phyloP scores from a whole-genome alignment of 2,113 vertebrate species.

The Heloderma charlesbogerti region DNA sequence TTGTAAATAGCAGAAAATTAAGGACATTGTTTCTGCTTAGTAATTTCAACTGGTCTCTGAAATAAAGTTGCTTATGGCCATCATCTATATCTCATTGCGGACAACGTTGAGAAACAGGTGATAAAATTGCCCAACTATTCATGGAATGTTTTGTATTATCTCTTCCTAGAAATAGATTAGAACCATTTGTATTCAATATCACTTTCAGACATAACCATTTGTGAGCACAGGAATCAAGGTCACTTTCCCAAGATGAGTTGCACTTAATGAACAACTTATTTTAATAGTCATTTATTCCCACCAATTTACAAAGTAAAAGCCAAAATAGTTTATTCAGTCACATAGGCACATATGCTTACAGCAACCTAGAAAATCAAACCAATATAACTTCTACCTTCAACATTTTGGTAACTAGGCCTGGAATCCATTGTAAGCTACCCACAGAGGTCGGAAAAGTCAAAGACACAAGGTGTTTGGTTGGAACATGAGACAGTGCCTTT shows the following conservation, averaged over 20 bases:
- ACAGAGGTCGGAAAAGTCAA: background rate
- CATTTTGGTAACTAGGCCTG: background rate
- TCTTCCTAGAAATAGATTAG: slow-evolving; percentile 36
- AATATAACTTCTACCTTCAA: background rate
- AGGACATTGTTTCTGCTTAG: slow-evolving; percentile 1
- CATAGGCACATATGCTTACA: background rate
- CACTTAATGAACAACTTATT: background rate
- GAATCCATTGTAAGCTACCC: background rate
- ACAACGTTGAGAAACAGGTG: slow-evolving; percentile 39
- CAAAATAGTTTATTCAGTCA: background rate
- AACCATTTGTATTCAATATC: slow-evolving; percentile 7
- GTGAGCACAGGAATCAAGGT: slow-evolving; percentile 2
- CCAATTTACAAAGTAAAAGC: background rate
- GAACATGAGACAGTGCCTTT: background rate
- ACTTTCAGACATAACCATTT: slow-evolving; percentile 17
- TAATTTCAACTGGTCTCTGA: slow-evolving; percentile 30
- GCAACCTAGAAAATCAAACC: background rate
- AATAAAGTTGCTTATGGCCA: slow-evolving; percentile 30
- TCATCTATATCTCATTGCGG: slow-evolving; percentile 48
- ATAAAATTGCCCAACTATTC: slow-evolving; percentile 29
- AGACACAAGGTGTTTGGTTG: background rate
- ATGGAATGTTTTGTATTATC: slow-evolving; percentile 31
- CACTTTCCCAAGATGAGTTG: background rate
- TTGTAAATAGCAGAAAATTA: slow-evolving; percentile 29
- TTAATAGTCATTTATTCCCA: background rate